Base-by-base conservation (phyloP, 2,113 vertebrate species). In the Copsychus sechellarum region DNA sequence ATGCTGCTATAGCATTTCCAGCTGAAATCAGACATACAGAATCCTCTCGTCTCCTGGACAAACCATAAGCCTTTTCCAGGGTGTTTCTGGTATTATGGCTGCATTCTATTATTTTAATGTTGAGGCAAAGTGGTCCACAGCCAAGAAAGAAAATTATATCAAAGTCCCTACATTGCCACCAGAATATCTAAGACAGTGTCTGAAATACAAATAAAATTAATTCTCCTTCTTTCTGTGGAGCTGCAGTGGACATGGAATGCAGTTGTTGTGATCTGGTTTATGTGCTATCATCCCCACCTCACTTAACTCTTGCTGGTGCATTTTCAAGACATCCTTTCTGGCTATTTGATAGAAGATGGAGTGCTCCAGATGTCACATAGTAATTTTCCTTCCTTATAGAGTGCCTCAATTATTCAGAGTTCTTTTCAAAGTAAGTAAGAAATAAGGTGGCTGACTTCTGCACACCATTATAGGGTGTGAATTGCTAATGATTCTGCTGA, bases 171-270 rank as follows among this genome's bases (percentile, higher is more conserved):
- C 26, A n/a, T 73, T 95, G 71, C 93, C 6, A 29, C 87, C 88
- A 97, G 91, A 93, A 96, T 88, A 93, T 74, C 91, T 95, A 95
- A 97, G 86, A 90, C 97, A 98, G 45, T 97, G 94, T 94, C 92
- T 95, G 93, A 96, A 98, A 97, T 94, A 94, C 67, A 97, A 96
- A 97, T 95, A 96, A 97, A 97, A 96, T 88, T 93, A 91, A 77
- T 96, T 97, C 95, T 96, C 53, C 76, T 94, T 65, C 45, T 95
- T 95, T 96, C 82, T 95, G 53, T 95, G 54, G 53, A 92, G 38
- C 24, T 60, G 72, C 61, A 93, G 95, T 53, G 65, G 79, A 88
- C 90, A 87, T 83, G 38, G 70, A 95, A 71, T 38, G 43, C 95
- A 97, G 93, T 95, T 97, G 95, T 86, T 95, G 66, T 78, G 74